Conservation (phyloP, 1,140 invertebrate species). For the Euborellia annulipes region DNA sequence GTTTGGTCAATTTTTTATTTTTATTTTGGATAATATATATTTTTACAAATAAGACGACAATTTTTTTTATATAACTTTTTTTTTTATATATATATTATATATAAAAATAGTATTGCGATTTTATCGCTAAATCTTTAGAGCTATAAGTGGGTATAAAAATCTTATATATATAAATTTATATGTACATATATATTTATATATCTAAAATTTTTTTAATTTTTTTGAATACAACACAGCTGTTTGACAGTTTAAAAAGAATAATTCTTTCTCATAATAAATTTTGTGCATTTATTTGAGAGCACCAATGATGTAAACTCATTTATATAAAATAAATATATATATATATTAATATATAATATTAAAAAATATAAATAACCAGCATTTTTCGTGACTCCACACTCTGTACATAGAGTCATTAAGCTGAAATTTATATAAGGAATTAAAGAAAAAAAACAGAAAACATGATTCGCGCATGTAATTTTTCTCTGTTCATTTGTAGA, state of each 20-base stretch:
- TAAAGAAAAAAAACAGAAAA: too few relatives aligned
- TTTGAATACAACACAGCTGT: too few relatives aligned
- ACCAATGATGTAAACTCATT: constrained; percentile 1
- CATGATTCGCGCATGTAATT: constrained; percentile 3
- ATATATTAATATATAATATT: too few relatives aligned
- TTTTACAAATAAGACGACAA: too few relatives aligned
- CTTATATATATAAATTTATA: constrained; percentile 4
- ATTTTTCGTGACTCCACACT: constrained; percentile 8
- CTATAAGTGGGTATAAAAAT: constrained; percentile 3
- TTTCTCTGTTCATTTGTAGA: constrained; percentile 7
- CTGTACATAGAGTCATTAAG: constrained; percentile 1
- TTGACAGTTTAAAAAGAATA: too few relatives aligned
- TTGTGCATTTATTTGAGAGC: constrained; percentile 6
- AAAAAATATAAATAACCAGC: constrained; percentile 4
- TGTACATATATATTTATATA: too few relatives aligned
- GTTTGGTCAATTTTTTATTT: too few relatives aligned
- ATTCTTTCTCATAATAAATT: background rate
- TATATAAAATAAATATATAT: too few relatives aligned
- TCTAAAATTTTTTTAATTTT: too few relatives aligned
- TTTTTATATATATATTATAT: constrained; percentile 9
- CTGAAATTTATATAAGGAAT: too few relatives aligned
- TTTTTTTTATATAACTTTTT: too few relatives aligned
- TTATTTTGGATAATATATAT: too few relatives aligned
- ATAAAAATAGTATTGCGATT: constrained; percentile 2
- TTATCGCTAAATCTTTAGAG: background rate